Base-by-base conservation (phyloP, 92 coral and sea anemone genomes). In the Parazoanthus atlanticus region DNA sequence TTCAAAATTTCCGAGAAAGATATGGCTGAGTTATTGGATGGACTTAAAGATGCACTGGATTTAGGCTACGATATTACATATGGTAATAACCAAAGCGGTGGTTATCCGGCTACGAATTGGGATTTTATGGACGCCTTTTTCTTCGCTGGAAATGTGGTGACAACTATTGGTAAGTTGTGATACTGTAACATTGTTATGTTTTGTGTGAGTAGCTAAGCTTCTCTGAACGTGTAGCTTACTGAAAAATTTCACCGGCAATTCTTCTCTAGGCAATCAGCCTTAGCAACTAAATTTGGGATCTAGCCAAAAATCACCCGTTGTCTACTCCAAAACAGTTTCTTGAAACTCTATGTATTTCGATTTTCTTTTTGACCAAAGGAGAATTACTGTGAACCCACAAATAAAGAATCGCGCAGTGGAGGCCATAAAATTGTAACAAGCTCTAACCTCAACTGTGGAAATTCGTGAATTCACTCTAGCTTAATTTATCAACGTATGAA, bases 91-190 rank as follows among this genome's bases (percentile, higher is more conserved):
- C 19, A 52, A 52, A 61, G 17, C 10, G 82, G 82, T 61, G 81
- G 90, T n/a, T 89, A 84, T 81, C 91, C 94, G 36, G 78, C 64
- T 33, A 25, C 73, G 13, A 93, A 88, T 40, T 97, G 99, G 99
- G 90, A 89, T 73, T 97, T 95, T 78, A 95, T 97, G 99, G 94
- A 95, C 89, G 98, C 99, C 1, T 97, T 97, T 86, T 93, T 94
- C 86, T 97, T 97, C 90, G 99, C 96, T 87, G 99, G 99, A 46
- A 97, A 97, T 82, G 98, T 97, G 16, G 99, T 97, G 12, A 97
- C 99, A 1, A 97, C 98, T 28, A 95, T 95, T 29, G 99, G 99
- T 94, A 80, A 89, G 99, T 94, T 2, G 17, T 69, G 49, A 43
- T 9, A 54, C n/a, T 69, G 28, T 32, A 41, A 69, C 16, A 9